Base-by-base conservation (phyloP, 2,888 invertebrate species). In the Pediacus dermestoides region DNA sequence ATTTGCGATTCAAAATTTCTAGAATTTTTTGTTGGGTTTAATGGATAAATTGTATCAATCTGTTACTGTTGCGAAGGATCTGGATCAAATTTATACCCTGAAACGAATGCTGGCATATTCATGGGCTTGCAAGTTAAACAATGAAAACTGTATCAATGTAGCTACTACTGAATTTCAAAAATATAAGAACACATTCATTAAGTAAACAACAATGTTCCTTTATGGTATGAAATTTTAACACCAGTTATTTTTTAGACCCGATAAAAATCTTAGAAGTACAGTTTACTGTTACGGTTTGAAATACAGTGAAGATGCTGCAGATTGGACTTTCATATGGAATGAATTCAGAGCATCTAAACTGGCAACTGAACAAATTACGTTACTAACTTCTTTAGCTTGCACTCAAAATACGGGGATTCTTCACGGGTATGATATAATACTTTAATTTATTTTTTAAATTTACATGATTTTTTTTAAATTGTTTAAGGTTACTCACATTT, bases 281-380 rank as follows among this genome's bases (percentile, higher is more conserved):
- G 83, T 89, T 0, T 90, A 88, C 67, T 90, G 90, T 60, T 78
- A 78, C 14, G 87, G 76, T 1, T 71, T 91, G 4, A 76, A 79
- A 6, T 64, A 77, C 14, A 86, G 85, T 0, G 70, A 68, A 0
- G 37, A 50, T 14, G 15, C n/a, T 4, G 60, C 31, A 2, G 81
- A 85, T 43, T 91, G 85, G 76, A 56, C 78, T 1, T 75, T 70
- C 49, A 67, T 86, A 11, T 85, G 82, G 76, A 25, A 52, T 0
- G 46, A 70, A 0, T 88, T 80, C 65, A 56, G 66, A 33, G 59
- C 50, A 0, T 44, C 46, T 2, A 75, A 78, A 16, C 74, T 83
- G 1, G 82, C 84, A 26, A 76, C 81, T 1, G 89, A 90, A 64
- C 78, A 83, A 63, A 75, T 77, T 2, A 64, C 76, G 4, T 72